Base-by-base conservation (phyloP, 2,888 invertebrate species). In the Lissonota sp. region DNA sequence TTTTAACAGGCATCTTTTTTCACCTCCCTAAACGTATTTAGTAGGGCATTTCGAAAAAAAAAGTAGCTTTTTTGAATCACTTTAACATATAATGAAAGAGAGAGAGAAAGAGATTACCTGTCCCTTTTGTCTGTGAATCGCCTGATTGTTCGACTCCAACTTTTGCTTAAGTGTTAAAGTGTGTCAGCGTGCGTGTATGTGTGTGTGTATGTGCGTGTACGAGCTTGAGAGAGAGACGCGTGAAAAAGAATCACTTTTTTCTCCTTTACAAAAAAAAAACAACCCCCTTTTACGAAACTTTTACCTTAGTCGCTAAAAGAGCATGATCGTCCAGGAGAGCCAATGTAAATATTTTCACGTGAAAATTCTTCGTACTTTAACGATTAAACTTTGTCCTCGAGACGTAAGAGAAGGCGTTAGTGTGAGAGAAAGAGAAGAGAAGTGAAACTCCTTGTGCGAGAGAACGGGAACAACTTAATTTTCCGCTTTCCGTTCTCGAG, bases 91-190 rank as follows among this genome's bases (percentile, higher is more conserved):
- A 26, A n/a, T n/a, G n/a, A 51, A n/a, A 0, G 51, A 5, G 53
- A 5, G n/a, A 1, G 53, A 74, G 58, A 75, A 8, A 57, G 57
- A 75, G 66, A 76, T 80, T 83, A 82, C 82, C 80, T 84, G 78
- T 73, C 79, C 86, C 83, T 84, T 85, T 79, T 80, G 83, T 87
- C 84, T n/a, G n/a, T n/a, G 76, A 73, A 76, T 79, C 60, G 73
- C 72, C 83, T 83, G 88, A 85, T 86, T 88, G 86, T 87, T 86
- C 85, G 60, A 77, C 77, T 77, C 73, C 16, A 75, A 77, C 72
- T 77, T 80, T 79, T n/a, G 78, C 85, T 77, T 80, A 82, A 84
- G 80, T 80, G 79, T 55, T n/a, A 60, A 77, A 84, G 77, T 79
- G 75, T n/a, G n/a, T n/a, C n/a, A n/a, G n/a, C n/a, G n/a, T n/a